phyloP scores from a whole-genome alignment of 2,797 vertebrate genomes.

The Xyrichtys novacula region DNA sequence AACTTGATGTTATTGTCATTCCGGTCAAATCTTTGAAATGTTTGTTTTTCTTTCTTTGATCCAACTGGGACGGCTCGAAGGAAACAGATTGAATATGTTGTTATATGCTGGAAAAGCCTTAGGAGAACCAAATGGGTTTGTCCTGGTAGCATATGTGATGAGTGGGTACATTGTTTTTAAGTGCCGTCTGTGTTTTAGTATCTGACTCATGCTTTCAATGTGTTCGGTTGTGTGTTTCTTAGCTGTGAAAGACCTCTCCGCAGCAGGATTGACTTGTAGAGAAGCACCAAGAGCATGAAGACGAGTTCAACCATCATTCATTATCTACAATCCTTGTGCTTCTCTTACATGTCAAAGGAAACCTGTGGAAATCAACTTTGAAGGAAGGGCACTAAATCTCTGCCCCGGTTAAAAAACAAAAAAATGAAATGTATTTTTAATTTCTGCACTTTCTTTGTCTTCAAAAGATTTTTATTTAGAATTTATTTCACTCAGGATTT shows the following conservation, averaged over 20 bases:
- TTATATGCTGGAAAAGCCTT: constrained; percentile 5
- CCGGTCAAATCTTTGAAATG: background rate
- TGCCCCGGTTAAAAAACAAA: constrained; percentile 19
- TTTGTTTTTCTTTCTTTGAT: constrained; percentile 3
- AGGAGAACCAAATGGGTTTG: background rate
- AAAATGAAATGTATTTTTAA: constrained; percentile 23
- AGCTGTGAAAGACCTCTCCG: constrained; percentile 16
- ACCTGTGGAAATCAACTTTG: background rate
- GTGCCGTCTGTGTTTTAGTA: constrained; percentile 44
- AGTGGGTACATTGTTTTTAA: constrained; percentile 16
- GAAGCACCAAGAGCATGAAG: too few relatives aligned
- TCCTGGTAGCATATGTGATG: background rate
- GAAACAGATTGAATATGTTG: constrained; percentile 17
- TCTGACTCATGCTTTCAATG: constrained; percentile 7
- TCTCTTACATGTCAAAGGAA: background rate
- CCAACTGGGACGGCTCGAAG: background rate
- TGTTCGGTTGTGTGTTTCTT: constrained; percentile 12
- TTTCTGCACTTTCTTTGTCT: constrained; percentile 59
- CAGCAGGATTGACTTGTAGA: constrained; percentile 2
- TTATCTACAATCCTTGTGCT: background rate
- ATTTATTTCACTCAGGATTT: constrained; percentile 48
- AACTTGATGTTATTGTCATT: background rate
- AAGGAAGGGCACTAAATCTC: constrained; percentile 37
- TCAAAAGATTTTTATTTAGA: constrained; percentile 8
- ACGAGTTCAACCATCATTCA: background rate